Evolutionary conservation across 2,797 vertebrate genomes (phyloP), one percentile per base, ranked within the genome.

Genomic region (Pitangus sulphuratus): DNA sequence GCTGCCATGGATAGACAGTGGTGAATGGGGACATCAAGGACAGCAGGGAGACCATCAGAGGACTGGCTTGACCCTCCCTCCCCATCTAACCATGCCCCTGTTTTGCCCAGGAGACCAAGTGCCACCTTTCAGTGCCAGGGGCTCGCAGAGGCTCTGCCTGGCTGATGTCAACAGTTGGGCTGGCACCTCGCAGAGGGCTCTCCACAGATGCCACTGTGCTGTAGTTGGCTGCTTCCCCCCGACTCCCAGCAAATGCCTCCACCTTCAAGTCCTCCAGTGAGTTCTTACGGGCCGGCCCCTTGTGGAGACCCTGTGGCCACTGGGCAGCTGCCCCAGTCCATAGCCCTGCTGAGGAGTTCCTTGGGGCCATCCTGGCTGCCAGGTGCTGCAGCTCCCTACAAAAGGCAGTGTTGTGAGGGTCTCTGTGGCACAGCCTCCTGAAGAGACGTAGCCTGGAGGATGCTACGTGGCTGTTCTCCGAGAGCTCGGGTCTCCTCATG

Each of bases 61-160:
- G 37, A 60, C 8, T 58, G 58, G 12, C 54, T 17, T 19, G 33
- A 37, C 76, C 72, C 62, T 71, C 90, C 91, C 89, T 83, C 74
- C 92, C 90, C 75, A 83, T 57, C 58, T 65, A 89, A 24, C 35
- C 64, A 9, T 0, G 39, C 31, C 51, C 68, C 33, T 61, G 58
- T 76, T 84, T 69, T 56, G 35, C 75, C 45, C 87, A 74, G 58
- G 45, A 82, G 78, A 82, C 20, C 37, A 54, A 74, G 70, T 37
- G 69, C 88, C 96, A 99, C 99, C 98, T 99, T 97, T 98, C 99
- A 28, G 98, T 97, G 96, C 96, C 98, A 78, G 98, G 97, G 65
- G 96, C 97, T 94, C 97, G 98, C 84, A 98, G 98, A 24, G 98
- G 97, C 93, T 98, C 97, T 92, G 97, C 98, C 96, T 98, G 97